Evolutionary conservation across 2,797 vertebrate species (phyloP).

Genomic region (Choloepus didactylus): DNA sequence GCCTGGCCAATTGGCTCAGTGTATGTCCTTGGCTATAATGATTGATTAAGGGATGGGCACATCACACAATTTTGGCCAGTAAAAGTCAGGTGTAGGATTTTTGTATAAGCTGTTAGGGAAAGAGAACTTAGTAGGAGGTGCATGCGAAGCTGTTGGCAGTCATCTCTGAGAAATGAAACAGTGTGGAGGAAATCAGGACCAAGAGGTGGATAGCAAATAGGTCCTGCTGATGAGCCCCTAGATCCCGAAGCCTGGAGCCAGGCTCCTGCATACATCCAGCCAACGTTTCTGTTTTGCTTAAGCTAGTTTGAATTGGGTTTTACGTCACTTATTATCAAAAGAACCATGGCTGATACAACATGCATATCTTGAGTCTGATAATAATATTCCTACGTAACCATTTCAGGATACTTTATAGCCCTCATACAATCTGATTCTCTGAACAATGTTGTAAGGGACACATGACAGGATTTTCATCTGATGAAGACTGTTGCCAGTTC

Average conservation of each 20-base stretch:
- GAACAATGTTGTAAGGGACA: neutral
- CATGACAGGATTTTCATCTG: neutral
- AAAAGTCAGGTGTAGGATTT: neutral
- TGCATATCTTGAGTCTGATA: slow-evolving; percentile 19
- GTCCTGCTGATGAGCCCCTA: neutral
- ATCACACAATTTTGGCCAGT: neutral
- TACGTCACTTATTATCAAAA: slow-evolving; percentile 6
- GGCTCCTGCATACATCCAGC: neutral
- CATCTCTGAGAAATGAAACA: neutral
- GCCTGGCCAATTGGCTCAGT: neutral
- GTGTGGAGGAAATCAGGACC: neutral
- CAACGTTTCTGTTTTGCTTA: neutral
- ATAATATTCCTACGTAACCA: neutral
- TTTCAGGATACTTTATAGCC: neutral
- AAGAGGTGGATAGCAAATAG: neutral
- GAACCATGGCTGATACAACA: neutral
- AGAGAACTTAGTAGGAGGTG: neutral
- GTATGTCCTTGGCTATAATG: neutral
- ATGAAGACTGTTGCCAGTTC: neutral
- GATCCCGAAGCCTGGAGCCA: neutral
- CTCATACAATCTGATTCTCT: neutral
- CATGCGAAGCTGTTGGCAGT: neutral
- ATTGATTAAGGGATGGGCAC: neutral
- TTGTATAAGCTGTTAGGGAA: neutral
- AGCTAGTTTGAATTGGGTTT: neutral